Conservation (phyloP, 2,797 vertebrate genomes). For the Macroramphosus scolopax region DNA sequence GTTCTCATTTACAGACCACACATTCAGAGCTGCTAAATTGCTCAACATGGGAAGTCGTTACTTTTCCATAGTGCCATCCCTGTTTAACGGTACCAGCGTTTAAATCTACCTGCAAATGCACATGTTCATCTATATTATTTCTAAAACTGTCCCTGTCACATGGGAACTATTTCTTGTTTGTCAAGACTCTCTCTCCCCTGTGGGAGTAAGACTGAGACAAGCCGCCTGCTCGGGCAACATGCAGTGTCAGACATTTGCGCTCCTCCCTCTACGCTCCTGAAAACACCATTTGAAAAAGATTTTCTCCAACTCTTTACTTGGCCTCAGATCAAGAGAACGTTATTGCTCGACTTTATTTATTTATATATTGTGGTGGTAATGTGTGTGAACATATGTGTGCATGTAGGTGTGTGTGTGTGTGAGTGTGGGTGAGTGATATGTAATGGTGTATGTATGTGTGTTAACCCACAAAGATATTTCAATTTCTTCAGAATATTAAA, state of each 20-base stretch:
- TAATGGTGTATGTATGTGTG: slow-evolving; percentile 71
- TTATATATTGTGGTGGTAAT: slow-evolving; percentile 76
- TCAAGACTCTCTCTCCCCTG: slow-evolving; percentile 46
- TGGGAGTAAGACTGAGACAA: slow-evolving; percentile 60
- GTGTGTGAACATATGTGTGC: slow-evolving; percentile 30
- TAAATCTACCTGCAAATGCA: slow-evolving; percentile 8
- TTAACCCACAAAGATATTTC: slow-evolving; percentile 86
- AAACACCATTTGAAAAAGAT: slow-evolving; percentile 77
- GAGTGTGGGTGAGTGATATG: slow-evolving; percentile 54
- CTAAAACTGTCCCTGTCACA: slow-evolving; percentile 38
- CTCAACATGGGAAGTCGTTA: slow-evolving; percentile 16
- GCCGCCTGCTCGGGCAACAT: slow-evolving; percentile 57
- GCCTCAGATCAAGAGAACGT: slow-evolving; percentile 77
- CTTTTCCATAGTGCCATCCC: neutral
- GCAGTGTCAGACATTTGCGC: slow-evolving; percentile 70
- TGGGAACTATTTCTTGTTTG: slow-evolving; percentile 51
- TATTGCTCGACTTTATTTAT: slow-evolving; percentile 79
- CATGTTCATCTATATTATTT: slow-evolving; percentile 4
- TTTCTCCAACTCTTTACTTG: slow-evolving; percentile 73
- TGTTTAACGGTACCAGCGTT: slow-evolving; percentile 4
- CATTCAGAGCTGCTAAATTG: slow-evolving; percentile 31
- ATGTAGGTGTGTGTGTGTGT: slow-evolving; percentile 30
- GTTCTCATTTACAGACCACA: slow-evolving; percentile 48
- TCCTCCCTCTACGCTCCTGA: slow-evolving; percentile 70
- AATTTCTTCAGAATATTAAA: slow-evolving; percentile 89